Conservation (phyloP, 2,797 vertebrate species). For the Botia almorhae region DNA sequence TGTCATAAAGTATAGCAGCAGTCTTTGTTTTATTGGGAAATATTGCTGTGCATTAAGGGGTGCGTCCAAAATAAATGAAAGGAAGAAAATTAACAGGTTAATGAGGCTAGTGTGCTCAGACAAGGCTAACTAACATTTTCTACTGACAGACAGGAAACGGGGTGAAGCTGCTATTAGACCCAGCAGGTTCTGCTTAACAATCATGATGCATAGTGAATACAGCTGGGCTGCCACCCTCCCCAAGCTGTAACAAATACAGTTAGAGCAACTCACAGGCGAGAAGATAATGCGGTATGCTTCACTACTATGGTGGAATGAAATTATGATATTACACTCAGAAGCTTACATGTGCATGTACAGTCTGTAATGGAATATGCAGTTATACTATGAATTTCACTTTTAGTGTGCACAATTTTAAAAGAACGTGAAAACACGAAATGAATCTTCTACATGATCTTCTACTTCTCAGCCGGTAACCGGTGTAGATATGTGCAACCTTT, state of each 20-base stretch:
- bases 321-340: not conserved
- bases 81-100: conserved; percentile 3
- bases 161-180: conserved; percentile 56
- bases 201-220: conserved; percentile 48
- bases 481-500: too few species aligned
- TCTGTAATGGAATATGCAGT: not conserved
- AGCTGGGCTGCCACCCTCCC: conserved; percentile 45
- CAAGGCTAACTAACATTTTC: conserved; percentile 50
- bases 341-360: not conserved
- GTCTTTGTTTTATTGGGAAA: not conserved
- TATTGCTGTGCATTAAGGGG: not conserved
- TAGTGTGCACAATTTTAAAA: too few species aligned
- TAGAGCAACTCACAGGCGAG: conserved; percentile 14
- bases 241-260: conserved; percentile 20
- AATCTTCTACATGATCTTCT: too few species aligned
- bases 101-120: conserved; percentile 43
- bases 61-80: not conserved
- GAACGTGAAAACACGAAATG: too few species aligned
- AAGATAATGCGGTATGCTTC: conserved; percentile 30
- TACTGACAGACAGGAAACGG: conserved; percentile 46
- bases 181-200: conserved; percentile 52
- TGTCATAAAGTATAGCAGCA: not conserved
- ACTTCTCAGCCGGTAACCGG: too few species aligned
- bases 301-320: too few species aligned
- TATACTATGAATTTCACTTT: too few species aligned